These are phyloP conservation scores for Troilus luridus DNA, from an alignment of 2,888 invertebrate species.

Conservation along the genomic window DNA sequence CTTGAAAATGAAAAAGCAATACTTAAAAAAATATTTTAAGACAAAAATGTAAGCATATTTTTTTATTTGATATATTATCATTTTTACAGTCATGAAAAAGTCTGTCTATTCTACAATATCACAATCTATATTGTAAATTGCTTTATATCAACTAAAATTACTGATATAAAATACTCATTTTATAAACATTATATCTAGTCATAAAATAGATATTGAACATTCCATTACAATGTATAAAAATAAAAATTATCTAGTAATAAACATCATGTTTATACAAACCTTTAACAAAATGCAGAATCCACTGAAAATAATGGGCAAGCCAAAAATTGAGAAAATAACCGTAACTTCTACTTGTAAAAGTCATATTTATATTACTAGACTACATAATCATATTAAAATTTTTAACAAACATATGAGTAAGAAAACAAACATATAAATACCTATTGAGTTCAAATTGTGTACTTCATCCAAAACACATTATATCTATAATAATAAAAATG, in stretches of 20 bases:
- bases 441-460: not conserved
- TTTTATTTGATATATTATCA: not conserved
- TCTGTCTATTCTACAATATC: not conserved
- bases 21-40: not conserved
- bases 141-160: not conserved
- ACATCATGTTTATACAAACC: not conserved
- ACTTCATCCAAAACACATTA: not conserved
- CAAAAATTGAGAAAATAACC: not conserved
- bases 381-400: not conserved
- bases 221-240: conserved; percentile 31
- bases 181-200: not conserved
- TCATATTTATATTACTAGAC: not conserved
- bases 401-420: not conserved
- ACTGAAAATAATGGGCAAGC: not conserved
- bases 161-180: not conserved
- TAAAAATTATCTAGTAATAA: not conserved
- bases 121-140: conserved; percentile 15
- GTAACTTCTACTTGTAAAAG: not conserved
- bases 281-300: not conserved
- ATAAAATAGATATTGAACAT: conserved; percentile 20
- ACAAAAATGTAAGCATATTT: not conserved
- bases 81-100: not conserved
- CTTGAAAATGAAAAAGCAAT: not conserved
- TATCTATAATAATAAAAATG: not conserved
- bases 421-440: not conserved